Evolutionary conservation across 2,113 vertebrate genomes (phyloP).

Genomic region (Stercorarius parasiticus): DNA sequence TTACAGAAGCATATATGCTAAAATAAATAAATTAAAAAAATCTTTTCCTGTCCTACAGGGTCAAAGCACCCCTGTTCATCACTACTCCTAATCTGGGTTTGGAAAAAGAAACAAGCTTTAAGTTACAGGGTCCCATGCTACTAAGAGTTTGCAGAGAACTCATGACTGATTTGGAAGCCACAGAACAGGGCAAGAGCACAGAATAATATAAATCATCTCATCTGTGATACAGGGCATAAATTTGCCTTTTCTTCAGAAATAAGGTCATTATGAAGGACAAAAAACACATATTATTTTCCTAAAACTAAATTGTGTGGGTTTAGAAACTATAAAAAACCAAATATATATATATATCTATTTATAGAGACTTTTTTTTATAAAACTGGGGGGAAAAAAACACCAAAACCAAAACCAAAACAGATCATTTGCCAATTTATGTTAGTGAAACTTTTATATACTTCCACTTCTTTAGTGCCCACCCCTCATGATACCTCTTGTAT

Average conservation of each 20-base stretch:
- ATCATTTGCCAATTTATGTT: not conserved
- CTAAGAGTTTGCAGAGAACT: not conserved
- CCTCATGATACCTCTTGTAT: not conserved
- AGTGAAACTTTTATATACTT: not conserved
- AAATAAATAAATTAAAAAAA: not conserved
- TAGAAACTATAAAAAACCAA: not conserved
- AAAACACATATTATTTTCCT: not conserved
- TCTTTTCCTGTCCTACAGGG: not conserved
- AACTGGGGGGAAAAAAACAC: rapidly evolving
- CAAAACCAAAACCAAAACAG: not conserved
- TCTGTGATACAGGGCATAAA: not conserved
- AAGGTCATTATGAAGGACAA: not conserved
- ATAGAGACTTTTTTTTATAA: not conserved
- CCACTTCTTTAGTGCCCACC: not conserved
- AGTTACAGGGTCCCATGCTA: not conserved
- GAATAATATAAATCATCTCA: not conserved
- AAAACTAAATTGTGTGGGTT: not conserved
- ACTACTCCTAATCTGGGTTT: not conserved
- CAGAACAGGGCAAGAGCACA: not conserved
- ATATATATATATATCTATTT: not conserved
- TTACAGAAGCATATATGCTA: not conserved
- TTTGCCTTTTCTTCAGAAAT: not conserved
- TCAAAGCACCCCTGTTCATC: not conserved
- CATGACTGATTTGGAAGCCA: not conserved
- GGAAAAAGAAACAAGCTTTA: not conserved